Evolutionary conservation across 2,113 vertebrate genomes (phyloP).

Genomic region (Sula dactylatra): DNA sequence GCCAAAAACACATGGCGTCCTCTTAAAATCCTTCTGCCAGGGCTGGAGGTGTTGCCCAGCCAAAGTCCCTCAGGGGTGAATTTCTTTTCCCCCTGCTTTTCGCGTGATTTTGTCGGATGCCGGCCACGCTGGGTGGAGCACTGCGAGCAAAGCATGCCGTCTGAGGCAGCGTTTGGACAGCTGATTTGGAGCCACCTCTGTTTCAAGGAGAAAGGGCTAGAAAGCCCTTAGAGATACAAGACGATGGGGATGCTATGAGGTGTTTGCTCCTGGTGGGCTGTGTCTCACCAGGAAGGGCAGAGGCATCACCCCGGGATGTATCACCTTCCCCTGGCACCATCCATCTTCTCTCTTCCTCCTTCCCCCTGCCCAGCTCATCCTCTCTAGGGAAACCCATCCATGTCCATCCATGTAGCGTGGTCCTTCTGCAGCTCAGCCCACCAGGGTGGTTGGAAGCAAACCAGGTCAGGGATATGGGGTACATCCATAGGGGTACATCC

Average conservation of each 20-base stretch:
- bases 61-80: rapidly evolving
- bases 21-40: not conserved
- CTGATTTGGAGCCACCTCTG: not conserved
- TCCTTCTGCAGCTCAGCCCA: not conserved
- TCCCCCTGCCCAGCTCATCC: not conserved
- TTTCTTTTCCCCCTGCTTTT: not conserved
- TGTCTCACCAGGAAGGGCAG: not conserved
- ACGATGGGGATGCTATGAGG: not conserved
- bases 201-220: not conserved
- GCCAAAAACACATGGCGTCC: not conserved
- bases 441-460: not conserved
- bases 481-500: not conserved
- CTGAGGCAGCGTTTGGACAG: not conserved
- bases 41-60: not conserved
- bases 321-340: not conserved
- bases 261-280: not conserved
- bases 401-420: not conserved
- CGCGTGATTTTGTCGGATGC: not conserved
- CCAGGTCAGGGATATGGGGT: not conserved
- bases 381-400: not conserved
- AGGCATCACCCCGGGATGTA: not conserved
- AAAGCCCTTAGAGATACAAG: not conserved
- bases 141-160: rapidly evolving
- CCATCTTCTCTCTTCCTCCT: not conserved
- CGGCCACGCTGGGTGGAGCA: not conserved